These are phyloP conservation scores for Tanypteryx hageni DNA, from an alignment of 2,888 invertebrate genomes.

Conservation along the genomic window DNA sequence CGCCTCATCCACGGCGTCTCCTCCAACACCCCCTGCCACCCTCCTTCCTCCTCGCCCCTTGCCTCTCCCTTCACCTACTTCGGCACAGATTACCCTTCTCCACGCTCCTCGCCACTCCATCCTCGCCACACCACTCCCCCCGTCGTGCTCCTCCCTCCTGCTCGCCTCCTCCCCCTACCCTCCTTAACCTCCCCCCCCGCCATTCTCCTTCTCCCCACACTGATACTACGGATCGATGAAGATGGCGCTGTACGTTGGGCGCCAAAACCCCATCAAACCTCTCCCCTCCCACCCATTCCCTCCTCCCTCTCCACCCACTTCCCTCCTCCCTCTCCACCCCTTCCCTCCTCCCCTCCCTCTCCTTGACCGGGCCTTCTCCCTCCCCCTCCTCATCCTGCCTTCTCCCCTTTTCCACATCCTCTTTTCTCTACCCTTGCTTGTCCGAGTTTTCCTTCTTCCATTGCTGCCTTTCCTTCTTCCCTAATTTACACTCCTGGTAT, in stretches of 20 bases:
- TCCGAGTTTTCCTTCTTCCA: too few species aligned
- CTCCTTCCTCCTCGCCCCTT: background rate
- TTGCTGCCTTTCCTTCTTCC: too few species aligned
- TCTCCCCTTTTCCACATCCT: too few species aligned
- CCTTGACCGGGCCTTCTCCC: background rate
- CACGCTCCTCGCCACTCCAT: too few species aligned
- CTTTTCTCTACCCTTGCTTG: too few species aligned
- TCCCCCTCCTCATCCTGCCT: background rate
- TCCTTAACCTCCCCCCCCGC: background rate
- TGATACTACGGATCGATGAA: constrained; percentile 11
- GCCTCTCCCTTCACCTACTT: too few species aligned
- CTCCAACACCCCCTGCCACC: background rate
- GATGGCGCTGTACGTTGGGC: constrained; percentile 5
- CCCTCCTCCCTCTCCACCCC: background rate
- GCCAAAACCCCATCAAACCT: constrained; percentile 14
- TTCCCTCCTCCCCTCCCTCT: background rate
- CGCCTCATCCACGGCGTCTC: background rate
- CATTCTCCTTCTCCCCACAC: background rate
- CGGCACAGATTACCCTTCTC: too few species aligned
- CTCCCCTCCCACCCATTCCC: background rate
- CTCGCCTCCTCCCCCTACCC: background rate
- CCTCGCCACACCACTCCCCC: too few species aligned
- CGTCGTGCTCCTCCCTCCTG: background rate
- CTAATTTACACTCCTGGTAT: too few species aligned
- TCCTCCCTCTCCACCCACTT: background rate